Base-by-base conservation (phyloP, 92 coral and sea anemone genomes). In the Isaurus tuberculatus region DNA sequence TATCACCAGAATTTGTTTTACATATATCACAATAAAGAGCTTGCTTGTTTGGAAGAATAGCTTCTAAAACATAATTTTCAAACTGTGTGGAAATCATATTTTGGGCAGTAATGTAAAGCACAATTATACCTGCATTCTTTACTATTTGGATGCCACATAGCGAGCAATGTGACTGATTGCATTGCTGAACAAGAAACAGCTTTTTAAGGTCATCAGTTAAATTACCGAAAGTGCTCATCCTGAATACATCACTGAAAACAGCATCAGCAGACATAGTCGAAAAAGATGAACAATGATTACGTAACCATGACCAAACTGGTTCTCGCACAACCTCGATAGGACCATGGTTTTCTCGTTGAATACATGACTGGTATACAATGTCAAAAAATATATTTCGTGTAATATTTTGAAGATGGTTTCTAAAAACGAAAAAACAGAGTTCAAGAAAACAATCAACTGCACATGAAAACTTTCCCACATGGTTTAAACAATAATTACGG, bases 91-190 rank as follows among this genome's bases (percentile, higher is more conserved):
- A 49, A 65, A 2, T 31, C n/a, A 46, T 28, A 44, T 69, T 65
- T 79, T 34, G 78, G 73, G 72, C 69, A 44, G 85, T 86, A 22
- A 86, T 86, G 79, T 86, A 86, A 2, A 78, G 43, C 14, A 79
- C 80, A 86, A 79, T 42, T 79, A 68, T 79, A 57, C 60, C 8
- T 78, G 89, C 29, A 46, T 28, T 77, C 20, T 64, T 37, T 49
- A 66, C n/a, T 9, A 85, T 77, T 46, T 85, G 79, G 31, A 51
- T 77, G 49, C 60, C 70, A 78, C 89, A 85, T 36, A 46, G 43
- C 43, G 79, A 0, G 48, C 84, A 85, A 85, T 42, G 23, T 15
- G 89, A 43, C 57, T 85, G 89, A 79, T 78, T 86, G 8, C 51
- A 15, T 69, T 86, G 85, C 63, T 86, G 80, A 49, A 49, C 58